Evolutionary conservation across 2,113 vertebrate genomes (phyloP), one percentile per base, ranked within the genome.

Genomic region (Onychorhynchus coronatus): DNA sequence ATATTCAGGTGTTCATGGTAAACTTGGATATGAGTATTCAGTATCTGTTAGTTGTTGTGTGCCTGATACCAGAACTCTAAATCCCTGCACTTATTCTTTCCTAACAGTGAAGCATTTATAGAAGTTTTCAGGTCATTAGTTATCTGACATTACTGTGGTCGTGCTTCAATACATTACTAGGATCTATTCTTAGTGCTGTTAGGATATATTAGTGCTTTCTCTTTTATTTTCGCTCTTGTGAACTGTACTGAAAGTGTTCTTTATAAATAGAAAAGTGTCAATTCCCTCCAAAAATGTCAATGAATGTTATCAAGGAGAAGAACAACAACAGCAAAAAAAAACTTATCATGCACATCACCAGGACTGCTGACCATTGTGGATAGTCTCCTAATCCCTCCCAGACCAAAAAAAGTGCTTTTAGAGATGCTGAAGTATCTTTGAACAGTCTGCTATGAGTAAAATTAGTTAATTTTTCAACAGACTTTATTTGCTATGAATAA

Each of bases 401-500:
- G 67, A 62, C 14, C 52, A 85, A 83, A 86, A 86, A 59, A 14
- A 25, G 21, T 1, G 8, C 24, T 33, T 88, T 91, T 74, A 76
- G 65, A 72, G 59, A 86, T 74, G 71, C 0, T 49, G 46, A 77
- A 93, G 28, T 44, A 84, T 85, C 76, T 91, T 85, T 76, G 53
- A 95, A 61, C 53, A 78, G 37, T 68, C 46, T 96, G 68, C 23
- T 84, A 4, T 59, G 67, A 74, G 56, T 83, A 74, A 96, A 89
- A 65, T 17, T 65, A 25, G 24, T 85, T 96, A 33, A 66, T 93
- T 97, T 90, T 93, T 73, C 62, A 92, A 49, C 76, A 94, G 83
- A 62, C 44, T 94, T 84, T 93, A 79, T 93, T 94, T 95, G 53
- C 59, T 85, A 9, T 95, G 72, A 83, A 92, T 93, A 89, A 93